Percentiles rank a stretch among this genome's conserved stretches.
phyloP scores from a whole-genome alignment of 2,888 invertebrate genomes.

The Acholoe squamosa region DNA sequence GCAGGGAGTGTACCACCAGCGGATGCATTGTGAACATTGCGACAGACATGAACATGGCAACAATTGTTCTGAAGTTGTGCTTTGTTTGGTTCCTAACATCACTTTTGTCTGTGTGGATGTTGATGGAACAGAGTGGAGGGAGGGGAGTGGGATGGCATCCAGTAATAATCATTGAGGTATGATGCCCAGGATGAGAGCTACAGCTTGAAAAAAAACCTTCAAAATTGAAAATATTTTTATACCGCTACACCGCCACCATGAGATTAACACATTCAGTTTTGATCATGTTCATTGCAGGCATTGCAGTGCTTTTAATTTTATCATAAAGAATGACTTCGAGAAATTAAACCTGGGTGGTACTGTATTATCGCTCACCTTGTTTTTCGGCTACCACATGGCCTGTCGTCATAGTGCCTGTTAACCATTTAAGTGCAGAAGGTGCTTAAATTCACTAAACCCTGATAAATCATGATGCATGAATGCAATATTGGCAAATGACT shows the following conservation, averaged over 20 bases:
- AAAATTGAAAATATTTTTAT: constrained; percentile 24
- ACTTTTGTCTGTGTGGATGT: not conserved
- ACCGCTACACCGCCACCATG: not conserved
- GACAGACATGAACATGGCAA: constrained; percentile 46
- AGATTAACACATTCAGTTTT: constrained; percentile 35
- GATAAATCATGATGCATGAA: too few species aligned
- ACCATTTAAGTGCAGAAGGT: not conserved
- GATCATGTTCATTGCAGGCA: constrained; percentile 34
- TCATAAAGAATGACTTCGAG: constrained; percentile 41
- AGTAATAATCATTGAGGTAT: too few species aligned
- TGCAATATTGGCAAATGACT: too few species aligned
- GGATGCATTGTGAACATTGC: not conserved
- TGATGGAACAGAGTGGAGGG: not conserved
- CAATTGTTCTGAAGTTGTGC: not conserved
- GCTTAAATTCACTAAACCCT: too few species aligned
- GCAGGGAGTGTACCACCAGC: not conserved
- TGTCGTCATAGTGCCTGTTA: not conserved
- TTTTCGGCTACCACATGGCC: not conserved
- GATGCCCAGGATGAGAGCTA: not conserved
- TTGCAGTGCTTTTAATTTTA: not conserved
- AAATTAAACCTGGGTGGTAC: not conserved
- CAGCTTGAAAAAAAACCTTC: not conserved
- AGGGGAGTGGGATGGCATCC: too few species aligned
- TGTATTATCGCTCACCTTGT: not conserved
- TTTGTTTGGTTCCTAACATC: constrained; percentile 14